phyloP scores from a whole-genome alignment of 2,113 vertebrate species.

The Cromileptes altivelis region DNA sequence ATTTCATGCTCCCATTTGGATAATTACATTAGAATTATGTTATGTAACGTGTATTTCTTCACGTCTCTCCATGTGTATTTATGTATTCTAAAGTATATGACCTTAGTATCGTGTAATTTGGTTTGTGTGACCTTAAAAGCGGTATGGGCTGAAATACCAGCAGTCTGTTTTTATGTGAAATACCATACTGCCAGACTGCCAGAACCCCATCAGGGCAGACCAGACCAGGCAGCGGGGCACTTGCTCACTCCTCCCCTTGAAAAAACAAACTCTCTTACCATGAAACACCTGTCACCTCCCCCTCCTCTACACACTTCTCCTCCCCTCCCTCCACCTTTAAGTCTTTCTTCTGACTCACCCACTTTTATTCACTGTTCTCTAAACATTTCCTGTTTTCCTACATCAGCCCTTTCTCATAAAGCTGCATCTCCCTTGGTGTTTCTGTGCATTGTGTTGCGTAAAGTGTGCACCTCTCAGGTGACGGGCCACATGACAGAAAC shows the following conservation, averaged over 20 bases:
- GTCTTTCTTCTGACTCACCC: conserved; percentile 21
- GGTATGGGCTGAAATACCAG: conserved; percentile 38
- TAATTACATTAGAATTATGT: conserved; percentile 54
- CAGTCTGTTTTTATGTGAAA: conserved; percentile 68
- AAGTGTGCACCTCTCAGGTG: conserved; percentile 4
- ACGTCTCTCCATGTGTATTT: conserved; percentile 29
- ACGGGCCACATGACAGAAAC: conserved; percentile 12
- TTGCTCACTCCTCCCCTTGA: conserved; percentile 70
- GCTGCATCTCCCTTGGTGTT: conserved; percentile 16
- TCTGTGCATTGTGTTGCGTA: conserved; percentile 1
- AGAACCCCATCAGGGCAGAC: conserved; percentile 43
- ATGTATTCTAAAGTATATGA: conserved; percentile 45
- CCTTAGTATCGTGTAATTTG: conserved; percentile 48
- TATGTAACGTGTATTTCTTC: conserved; percentile 52
- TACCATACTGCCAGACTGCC: conserved; percentile 50
- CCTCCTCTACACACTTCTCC: neutral
- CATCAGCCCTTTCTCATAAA: conserved; percentile 29
- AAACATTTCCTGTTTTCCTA: conserved; percentile 44
- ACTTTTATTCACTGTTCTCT: conserved; percentile 20
- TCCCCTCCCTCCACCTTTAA: neutral
- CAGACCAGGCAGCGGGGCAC: conserved; percentile 53
- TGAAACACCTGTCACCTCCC: conserved; percentile 64
- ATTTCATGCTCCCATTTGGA: conserved; percentile 52
- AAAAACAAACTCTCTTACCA: conserved; percentile 76
- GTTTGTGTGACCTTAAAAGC: conserved; percentile 58